phyloP scores from a whole-genome alignment of 2,797 vertebrate species.

The Poeciliopsis turneri region DNA sequence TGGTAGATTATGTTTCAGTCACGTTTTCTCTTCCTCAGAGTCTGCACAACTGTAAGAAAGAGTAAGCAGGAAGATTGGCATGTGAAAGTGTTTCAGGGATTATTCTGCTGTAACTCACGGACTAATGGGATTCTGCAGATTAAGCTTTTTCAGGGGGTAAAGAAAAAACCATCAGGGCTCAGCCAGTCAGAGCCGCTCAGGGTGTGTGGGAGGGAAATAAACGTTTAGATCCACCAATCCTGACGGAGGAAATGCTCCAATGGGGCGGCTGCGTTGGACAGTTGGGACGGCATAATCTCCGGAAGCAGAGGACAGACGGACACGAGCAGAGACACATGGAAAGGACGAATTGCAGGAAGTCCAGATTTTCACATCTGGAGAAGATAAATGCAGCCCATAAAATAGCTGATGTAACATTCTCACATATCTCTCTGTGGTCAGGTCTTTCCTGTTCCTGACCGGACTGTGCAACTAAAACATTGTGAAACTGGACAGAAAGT shows the following conservation, averaged over 20 bases:
- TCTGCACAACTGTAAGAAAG: not conserved
- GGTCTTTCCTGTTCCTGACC: not conserved
- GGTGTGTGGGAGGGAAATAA: not conserved
- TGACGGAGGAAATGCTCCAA: conserved; percentile 35
- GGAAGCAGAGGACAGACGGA: conserved; percentile 25
- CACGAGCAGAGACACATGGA: conserved; percentile 9
- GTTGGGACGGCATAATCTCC: conserved; percentile 38
- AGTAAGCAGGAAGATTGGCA: conserved; percentile 8
- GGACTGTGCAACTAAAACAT: not conserved
- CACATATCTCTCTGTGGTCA: not conserved
- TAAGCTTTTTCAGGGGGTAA: conserved; percentile 42
- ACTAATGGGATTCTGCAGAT: conserved; percentile 70
- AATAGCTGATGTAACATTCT: not conserved
- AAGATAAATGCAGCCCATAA: not conserved
- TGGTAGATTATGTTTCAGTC: not conserved
- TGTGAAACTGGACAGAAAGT: not conserved
- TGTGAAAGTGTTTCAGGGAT: conserved; percentile 46
- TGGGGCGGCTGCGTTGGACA: not conserved
- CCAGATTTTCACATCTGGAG: conserved; percentile 29
- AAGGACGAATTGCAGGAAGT: not conserved
- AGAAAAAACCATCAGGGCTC: conserved; percentile 10
- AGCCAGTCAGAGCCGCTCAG: conserved; percentile 33
- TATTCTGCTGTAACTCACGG: conserved; percentile 47
- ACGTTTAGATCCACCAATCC: conserved; percentile 40
- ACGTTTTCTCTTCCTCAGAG: conserved; percentile 1